Evolutionary conservation across 2,113 vertebrate genomes (phyloP).

Genomic region (Rattus rattus): DNA sequence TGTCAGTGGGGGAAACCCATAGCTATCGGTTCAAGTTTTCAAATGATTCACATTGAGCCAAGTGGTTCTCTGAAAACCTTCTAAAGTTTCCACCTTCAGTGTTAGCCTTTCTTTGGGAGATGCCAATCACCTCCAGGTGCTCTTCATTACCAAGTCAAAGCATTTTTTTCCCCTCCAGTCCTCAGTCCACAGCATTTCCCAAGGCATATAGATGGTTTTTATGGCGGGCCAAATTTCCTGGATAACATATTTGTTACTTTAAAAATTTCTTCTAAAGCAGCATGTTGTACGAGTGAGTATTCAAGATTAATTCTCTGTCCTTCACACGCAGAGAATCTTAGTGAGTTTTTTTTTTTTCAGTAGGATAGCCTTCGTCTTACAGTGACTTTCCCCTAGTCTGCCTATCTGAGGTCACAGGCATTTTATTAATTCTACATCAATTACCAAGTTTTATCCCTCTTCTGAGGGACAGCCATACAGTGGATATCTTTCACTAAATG

Average conservation of each 20-base stretch:
- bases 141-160: conserved; percentile 72
- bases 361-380: background rate
- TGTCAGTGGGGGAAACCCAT: conserved; percentile 34
- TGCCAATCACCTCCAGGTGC: conserved; percentile 45
- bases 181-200: conserved; percentile 58
- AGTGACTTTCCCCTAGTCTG: conserved; percentile 12
- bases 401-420: background rate
- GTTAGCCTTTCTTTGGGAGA: conserved; percentile 61
- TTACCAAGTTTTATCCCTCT: background rate
- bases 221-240: conserved; percentile 70
- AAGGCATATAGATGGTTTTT: conserved; percentile 65
- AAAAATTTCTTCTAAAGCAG: conserved; percentile 78
- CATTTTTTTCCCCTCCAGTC: conserved; percentile 38
- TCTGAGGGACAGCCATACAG: background rate
- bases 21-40: conserved; percentile 9
- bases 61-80: conserved; percentile 50
- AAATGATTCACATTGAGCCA: conserved; percentile 61
- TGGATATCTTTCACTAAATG: background rate
- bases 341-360: conserved; percentile 4
- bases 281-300: conserved; percentile 54
- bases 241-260: conserved; percentile 74
- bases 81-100: conserved; percentile 60
- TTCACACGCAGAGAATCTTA: conserved; percentile 37
- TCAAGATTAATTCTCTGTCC: conserved; percentile 59
- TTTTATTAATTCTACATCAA: conserved; percentile 13